phyloP scores from a whole-genome alignment of 2,888 invertebrate species.

The Acheta domesticus region DNA sequence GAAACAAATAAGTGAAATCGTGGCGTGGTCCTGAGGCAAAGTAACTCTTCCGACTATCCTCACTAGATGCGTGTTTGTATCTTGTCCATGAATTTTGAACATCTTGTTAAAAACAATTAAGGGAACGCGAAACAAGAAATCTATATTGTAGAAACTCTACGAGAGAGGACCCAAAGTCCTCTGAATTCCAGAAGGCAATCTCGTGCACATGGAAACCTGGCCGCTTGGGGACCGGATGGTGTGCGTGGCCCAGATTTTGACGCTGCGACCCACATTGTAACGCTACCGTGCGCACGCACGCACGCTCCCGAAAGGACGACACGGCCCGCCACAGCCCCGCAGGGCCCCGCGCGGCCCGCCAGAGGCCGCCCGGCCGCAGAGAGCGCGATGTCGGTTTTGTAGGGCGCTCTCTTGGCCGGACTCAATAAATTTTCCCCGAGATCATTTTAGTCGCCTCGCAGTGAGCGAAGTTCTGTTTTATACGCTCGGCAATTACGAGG shows the following conservation, averaged over 20 bases:
- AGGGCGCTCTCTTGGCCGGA: background rate
- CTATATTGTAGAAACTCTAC: too few species aligned
- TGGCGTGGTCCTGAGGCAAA: too few species aligned
- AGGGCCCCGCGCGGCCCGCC: background rate
- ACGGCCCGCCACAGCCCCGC: background rate
- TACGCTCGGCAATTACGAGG: constrained; percentile 7
- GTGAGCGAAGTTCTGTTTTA: background rate
- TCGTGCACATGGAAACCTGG: too few species aligned
- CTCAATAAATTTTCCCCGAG: constrained; percentile 4
- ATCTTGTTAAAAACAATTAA: too few species aligned
- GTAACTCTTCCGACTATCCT: too few species aligned
- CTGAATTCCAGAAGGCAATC: too few species aligned
- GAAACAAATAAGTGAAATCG: too few species aligned
- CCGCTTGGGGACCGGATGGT: background rate
- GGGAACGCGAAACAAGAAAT: too few species aligned
- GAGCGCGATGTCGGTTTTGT: background rate
- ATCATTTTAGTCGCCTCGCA: constrained; percentile 4
- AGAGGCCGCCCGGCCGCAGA: background rate
- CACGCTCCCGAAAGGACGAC: background rate
- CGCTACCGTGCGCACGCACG: background rate
- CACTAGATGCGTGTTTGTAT: too few species aligned
- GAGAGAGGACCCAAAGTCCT: too few species aligned
- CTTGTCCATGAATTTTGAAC: too few species aligned
- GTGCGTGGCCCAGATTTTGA: background rate
- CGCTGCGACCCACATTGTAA: background rate